These are phyloP conservation scores for Camponotus vicinus DNA, from an alignment of 1,140 invertebrate species.

Conservation along the genomic window DNA sequence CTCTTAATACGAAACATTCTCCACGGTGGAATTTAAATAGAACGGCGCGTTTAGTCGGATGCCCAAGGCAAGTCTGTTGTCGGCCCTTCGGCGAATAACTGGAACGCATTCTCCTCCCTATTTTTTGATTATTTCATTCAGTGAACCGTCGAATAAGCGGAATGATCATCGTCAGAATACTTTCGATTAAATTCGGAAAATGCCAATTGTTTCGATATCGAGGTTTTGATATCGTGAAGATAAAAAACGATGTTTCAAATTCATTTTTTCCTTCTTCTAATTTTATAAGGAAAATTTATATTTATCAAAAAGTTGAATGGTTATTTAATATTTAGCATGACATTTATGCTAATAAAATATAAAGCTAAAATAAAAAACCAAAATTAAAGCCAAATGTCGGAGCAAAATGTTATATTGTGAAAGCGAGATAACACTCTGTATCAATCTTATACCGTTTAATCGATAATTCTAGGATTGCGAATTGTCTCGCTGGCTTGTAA, in stretches of 20 bases:
- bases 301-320: neutral
- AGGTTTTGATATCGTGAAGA: neutral
- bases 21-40: constrained; percentile 79
- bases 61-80: constrained; percentile 25
- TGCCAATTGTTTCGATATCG: neutral
- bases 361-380: too few species aligned
- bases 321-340: neutral
- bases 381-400: neutral
- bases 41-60: constrained; percentile 69
- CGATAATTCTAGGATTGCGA: constrained; percentile 22
- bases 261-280: neutral
- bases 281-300: neutral
- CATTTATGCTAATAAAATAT: neutral
- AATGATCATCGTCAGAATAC: neutral
- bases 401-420: neutral
- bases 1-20: constrained; percentile 74
- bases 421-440: neutral
- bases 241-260: neutral
- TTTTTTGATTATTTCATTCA: constrained; percentile 28
- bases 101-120: neutral
- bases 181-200: constrained; percentile 30
- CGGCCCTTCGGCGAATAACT: constrained; percentile 23
- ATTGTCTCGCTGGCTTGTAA: constrained; percentile 34
- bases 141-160: neutral
- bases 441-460: neutral